Evolutionary conservation across 2,888 invertebrate species (phyloP).

Genomic region (Ornithoptera priamus): DNA sequence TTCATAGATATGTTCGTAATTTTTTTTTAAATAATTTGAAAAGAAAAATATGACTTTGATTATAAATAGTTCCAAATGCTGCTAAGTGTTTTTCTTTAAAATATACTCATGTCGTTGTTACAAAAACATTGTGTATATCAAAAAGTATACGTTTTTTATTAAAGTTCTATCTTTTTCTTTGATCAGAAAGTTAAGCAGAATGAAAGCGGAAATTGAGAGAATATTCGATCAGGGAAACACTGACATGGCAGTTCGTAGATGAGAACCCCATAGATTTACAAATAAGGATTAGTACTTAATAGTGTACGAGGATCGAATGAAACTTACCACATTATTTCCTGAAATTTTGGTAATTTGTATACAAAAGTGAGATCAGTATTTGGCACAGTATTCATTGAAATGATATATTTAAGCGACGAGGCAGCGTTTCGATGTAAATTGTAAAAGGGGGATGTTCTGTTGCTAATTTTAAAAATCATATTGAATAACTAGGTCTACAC

Average conservation of each 20-base stretch:
- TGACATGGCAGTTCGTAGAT: slow-evolving; percentile 17
- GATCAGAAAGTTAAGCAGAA: slow-evolving; percentile 15
- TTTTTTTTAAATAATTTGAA: neutral
- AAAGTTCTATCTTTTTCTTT: slow-evolving; percentile 1
- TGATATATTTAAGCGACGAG: no score
- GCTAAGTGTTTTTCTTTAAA: no score
- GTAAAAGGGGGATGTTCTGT: no score
- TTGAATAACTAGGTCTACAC: neutral
- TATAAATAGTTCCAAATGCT: no score
- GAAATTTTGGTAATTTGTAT: neutral
- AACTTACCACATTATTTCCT: neutral
- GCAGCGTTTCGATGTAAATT: no score
- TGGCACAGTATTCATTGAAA: neutral
- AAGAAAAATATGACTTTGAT: no score
- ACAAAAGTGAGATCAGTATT: neutral
- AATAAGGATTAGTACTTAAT: slow-evolving; percentile 12
- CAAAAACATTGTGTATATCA: neutral
- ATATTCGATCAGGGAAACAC: slow-evolving; percentile 6
- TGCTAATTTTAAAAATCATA: neutral
- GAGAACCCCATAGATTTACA: slow-evolving; percentile 21
- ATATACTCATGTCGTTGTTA: no score
- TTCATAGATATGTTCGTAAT: neutral
- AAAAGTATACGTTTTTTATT: neutral
- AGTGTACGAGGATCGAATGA: slow-evolving; percentile 17
- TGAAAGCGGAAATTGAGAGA: slow-evolving; percentile 9